A percentile compares a stretch with the other conserved stretches of the same genome.
These are phyloP conservation scores for Gasteruption jaculator DNA, from an alignment of 2,888 invertebrate species.

Conservation along the genomic window DNA sequence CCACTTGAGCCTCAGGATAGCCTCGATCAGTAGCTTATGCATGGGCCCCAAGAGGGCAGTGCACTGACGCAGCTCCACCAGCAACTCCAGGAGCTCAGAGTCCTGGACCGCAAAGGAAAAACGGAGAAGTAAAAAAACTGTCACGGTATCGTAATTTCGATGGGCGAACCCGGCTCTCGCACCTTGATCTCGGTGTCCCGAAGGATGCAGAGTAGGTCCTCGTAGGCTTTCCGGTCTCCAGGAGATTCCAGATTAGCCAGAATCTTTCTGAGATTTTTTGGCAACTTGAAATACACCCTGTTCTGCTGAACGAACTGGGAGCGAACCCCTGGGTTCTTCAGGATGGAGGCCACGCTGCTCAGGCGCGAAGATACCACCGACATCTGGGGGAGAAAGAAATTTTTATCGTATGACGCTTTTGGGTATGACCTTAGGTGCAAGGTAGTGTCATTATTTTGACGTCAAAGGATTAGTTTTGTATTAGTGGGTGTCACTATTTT, in stretches of 20 bases:
- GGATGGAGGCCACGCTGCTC: constrained; percentile 41
- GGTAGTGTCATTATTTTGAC: too few relatives aligned
- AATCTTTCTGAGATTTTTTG: constrained; percentile 53
- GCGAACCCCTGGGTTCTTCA: constrained; percentile 39
- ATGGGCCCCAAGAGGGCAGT: constrained; percentile 58
- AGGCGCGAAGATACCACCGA: constrained; percentile 44
- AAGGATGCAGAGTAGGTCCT: constrained; percentile 54
- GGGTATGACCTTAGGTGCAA: too few relatives aligned
- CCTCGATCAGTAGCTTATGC: constrained; percentile 59
- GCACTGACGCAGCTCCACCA: constrained; percentile 58
- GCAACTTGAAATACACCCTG: constrained; percentile 52
- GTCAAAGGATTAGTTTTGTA: too few relatives aligned
- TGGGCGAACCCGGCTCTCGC: constrained; percentile 9
- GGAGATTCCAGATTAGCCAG: constrained; percentile 51
- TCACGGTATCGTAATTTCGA: neutral
- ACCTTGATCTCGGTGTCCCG: constrained; percentile 53
- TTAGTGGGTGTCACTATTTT: too few relatives aligned
- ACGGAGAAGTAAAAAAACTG: neutral
- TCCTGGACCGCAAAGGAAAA: constrained; percentile 54
- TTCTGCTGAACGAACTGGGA: constrained; percentile 32
- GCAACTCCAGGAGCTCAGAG: constrained; percentile 55
- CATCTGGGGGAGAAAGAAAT: constrained; percentile 35
- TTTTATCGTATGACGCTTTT: too few relatives aligned
- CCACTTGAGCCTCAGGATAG: constrained; percentile 61
- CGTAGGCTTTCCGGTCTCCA: constrained; percentile 51